A percentile compares a stretch with the other conserved stretches of the same genome.
These are phyloP conservation scores for Caenorhabditis latens DNA, from an alignment of 1,140 invertebrate genomes.

Conservation along the genomic window DNA sequence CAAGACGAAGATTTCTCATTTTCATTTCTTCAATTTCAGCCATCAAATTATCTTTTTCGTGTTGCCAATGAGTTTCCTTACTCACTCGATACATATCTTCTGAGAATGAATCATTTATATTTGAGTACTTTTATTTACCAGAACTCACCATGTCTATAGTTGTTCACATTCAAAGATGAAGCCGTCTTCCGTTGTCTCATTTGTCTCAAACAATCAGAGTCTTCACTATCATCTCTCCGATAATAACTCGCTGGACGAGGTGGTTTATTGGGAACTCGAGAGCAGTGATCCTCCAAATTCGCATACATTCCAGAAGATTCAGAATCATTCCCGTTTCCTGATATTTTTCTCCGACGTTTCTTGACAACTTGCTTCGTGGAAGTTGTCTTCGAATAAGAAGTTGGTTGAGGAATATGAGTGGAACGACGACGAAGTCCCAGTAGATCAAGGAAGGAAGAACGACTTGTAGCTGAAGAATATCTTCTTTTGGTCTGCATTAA, in stretches of 20 bases:
- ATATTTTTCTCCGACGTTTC: slow-evolving; percentile 30
- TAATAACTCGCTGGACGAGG: slow-evolving; percentile 56
- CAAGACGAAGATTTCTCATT: slow-evolving; percentile 56
- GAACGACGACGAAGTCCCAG: slow-evolving; percentile 61
- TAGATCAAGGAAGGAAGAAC: slow-evolving; percentile 65
- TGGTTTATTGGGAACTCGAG: slow-evolving; percentile 10
- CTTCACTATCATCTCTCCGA: slow-evolving; percentile 56
- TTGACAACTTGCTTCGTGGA: slow-evolving; percentile 15
- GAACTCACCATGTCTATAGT: slow-evolving; percentile 4
- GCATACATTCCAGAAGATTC: slow-evolving; percentile 43
- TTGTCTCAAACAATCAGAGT: slow-evolving; percentile 49
- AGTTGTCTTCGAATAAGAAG: slow-evolving; percentile 35
- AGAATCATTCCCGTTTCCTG: slow-evolving; percentile 28
- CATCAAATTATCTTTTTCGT: slow-evolving; percentile 60
- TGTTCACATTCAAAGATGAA: slow-evolving; percentile 54
- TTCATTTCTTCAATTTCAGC: slow-evolving; percentile 63
- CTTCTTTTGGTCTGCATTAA: too few species aligned
- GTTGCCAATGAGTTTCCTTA: slow-evolving; percentile 51
- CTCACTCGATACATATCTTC: slow-evolving; percentile 54
- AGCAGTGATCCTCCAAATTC: slow-evolving; percentile 37
- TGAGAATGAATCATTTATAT: neutral
- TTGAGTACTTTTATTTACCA: neutral
- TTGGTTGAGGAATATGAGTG: slow-evolving; percentile 51
- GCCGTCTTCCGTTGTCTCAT: slow-evolving; percentile 41
- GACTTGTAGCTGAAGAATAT: slow-evolving; percentile 59